phyloP scores from a whole-genome alignment of 2,888 invertebrate species.

The Falcaria lacertinaria region DNA sequence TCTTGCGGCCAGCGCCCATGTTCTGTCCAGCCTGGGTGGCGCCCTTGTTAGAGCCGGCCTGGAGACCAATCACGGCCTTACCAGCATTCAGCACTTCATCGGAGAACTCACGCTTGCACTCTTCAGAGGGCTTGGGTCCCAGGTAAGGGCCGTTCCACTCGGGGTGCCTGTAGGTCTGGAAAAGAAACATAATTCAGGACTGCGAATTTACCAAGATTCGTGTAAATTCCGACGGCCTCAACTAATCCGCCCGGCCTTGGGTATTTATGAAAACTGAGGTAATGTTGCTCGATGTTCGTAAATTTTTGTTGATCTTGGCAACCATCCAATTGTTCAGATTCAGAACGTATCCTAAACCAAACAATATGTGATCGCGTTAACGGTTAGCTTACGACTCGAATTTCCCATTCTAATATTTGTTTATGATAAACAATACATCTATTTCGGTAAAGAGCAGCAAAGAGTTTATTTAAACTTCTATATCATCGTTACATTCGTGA shows the following conservation, averaged over 20 bases:
- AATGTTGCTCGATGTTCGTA: slow-evolving; percentile 69
- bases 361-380: slow-evolving; percentile 55
- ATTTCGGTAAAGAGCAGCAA: slow-evolving; percentile 1
- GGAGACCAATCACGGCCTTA: slow-evolving; percentile 93
- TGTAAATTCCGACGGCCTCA: slow-evolving; percentile 45
- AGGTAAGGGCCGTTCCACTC: slow-evolving; percentile 93
- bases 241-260: slow-evolving; percentile 48
- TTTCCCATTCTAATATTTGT: slow-evolving; percentile 29
- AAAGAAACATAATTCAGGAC: slow-evolving; percentile 18
- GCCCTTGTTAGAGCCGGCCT: slow-evolving; percentile 97
- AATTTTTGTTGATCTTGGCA: slow-evolving; percentile 64
- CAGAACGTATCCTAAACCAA: slow-evolving; percentile 53
- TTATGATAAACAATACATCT: slow-evolving; percentile 16
- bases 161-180: slow-evolving; percentile 89
- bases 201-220: slow-evolving; percentile 8
- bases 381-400: slow-evolving; percentile 20
- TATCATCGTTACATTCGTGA: background rate
- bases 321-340: slow-evolving; percentile 53
- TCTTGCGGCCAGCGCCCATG: slow-evolving; percentile 93
- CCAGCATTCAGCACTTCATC: slow-evolving; percentile 95
- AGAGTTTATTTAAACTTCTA: background rate
- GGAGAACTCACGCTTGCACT: slow-evolving; percentile 95
- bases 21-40: slow-evolving; percentile 95
- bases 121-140: slow-evolving; percentile 96
- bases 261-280: slow-evolving; percentile 74